Evolutionary conservation across 1,140 invertebrate genomes (phyloP), one percentile per base, ranked within the genome.

Genomic region (Drosophila kepulauana): DNA sequence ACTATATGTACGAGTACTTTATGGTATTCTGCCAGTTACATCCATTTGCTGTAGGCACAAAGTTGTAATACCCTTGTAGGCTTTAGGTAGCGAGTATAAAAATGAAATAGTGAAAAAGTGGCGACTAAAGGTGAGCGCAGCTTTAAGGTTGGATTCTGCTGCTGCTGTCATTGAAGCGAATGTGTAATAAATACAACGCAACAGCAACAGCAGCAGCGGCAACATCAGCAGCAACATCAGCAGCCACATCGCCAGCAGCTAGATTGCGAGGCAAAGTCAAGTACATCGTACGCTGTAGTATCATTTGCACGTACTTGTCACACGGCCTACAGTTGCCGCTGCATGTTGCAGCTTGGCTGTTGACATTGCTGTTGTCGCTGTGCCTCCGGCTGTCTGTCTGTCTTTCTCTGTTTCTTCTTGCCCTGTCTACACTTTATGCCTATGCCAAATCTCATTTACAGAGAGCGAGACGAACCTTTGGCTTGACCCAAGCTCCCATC

Each of bases 231-330:
- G 61, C 69, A 45, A 48, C 45, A 43, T 64, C 66, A 73, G 52
- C 71, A 58, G 33, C 56, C 46, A 13, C 51, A 35, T 10, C 58
- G 57, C 13, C 76, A 63, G 45, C 68, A 72, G 46, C 69, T 68
- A 30, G 15, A 52, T 41, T 43, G 43, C 10, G 61, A 43, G 73
- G 73, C 79, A 73, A 78, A 91, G 81, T 91, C 81, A 91, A 91
- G 89, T 86, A 86, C 81, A 82, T 79, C 79, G 81, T 89, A 81
- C 81, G 75, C 75, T 91, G 54, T 82, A 91, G 89, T 91, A 91
- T 91, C 89, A 89, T 88, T 89, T 91, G 85, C 89, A 91, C 81
- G 88, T 89, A 82, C 79, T 89, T 81, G 84, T 81, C 82, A 87
- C 82, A 70, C 72, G 61, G 81, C 75, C 73, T 79, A 52, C 69